Base-by-base conservation (phyloP, 2,797 vertebrate genomes). In the Alectoris magna region DNA sequence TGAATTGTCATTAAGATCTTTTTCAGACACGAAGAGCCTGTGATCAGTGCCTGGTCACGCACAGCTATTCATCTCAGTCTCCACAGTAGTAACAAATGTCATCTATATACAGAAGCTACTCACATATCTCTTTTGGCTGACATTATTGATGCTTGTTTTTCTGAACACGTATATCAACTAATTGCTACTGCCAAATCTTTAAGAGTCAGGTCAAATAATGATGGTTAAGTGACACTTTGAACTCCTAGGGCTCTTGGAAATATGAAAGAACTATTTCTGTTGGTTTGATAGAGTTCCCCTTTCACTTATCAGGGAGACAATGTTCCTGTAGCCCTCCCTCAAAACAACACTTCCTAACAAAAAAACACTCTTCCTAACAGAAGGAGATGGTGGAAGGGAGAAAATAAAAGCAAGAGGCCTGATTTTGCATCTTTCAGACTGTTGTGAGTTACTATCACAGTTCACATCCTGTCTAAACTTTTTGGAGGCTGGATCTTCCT, bases 21-120 rank as follows among this genome's bases (percentile, higher is more conserved):
- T 19, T 16, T 53, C 58, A 72, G 69, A 84, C 69, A 10, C 23
- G 82, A 86, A 89, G 39, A 89, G 27, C 67, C 63, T 77, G 87
- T 83, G 81, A 69, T 83, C 81, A 88, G 75, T 75, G 79, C 84
- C 60, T 87, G 51, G 77, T 94, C 73, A 66, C 83, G 92, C 75
- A 95, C 8, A 79, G 72, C 83, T 66, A 82, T 88, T 93, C 88
- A 87, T 88, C 96, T 92, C 82, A 84, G 91, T 95, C 91, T 88
- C 77, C 91, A 94, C 88, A 92, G 95, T 84, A 94, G 90, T 94
- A 66, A 96, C 90, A 96, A 97, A 97, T 97, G 96, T 97, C 94
- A 95, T 97, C 96, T 97, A 96, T 96, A 97, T 97, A 97, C 94
- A 94, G 96, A 96, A 95, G 85, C 96, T 97, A 82, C 96, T 97